Base-by-base conservation (phyloP, 2,797 vertebrate species). In the Hylomyscus alleni region DNA sequence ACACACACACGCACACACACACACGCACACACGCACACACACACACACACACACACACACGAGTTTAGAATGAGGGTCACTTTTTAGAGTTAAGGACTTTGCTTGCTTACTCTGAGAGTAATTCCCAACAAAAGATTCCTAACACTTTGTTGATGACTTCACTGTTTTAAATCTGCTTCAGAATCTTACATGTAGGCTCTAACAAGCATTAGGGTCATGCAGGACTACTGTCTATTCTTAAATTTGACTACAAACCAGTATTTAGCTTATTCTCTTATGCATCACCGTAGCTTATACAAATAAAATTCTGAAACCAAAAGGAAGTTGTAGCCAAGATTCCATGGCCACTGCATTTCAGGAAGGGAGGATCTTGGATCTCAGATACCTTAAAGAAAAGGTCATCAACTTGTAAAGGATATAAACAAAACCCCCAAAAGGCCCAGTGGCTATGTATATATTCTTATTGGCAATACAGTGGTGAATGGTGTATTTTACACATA, bases 201-300 rank as follows among this genome's bases (percentile, higher is more conserved):
- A 58, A 83, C 0, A 75, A 67, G 78, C 17, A 62, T 50, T 40
- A 65, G 40, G 6, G 3, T 76, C 56, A 62, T 10, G 9, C 6
- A 15, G 40, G 40, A 50, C 60, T 34, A 91, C 24, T 24, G 65
- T 73, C 60, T 22, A 81, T 19, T 77, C 60, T 12, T 52, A 73
- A 78, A 83, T 60, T 13, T 82, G 72, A 95, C 86, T 17, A 73
- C 7, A 92, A 82, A 89, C 31, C 40, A 97, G 50, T n/a, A 91
- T 37, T 81, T 67, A 37, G 44, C 4, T 8, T 37, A 26, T 76
- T 97, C 40, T 5, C 20, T 22, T 50, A 50, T 50, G 65, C 88
- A 75, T 67, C 76, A 69, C 26, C 10, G 22, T 15, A 76, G 29
- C 56, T 62, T 58, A 22, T 78, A 40, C 40, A 4, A 6, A 60